Evolutionary conservation across 2,797 vertebrate species (phyloP).

Genomic region (Mastacembelus armatus): DNA sequence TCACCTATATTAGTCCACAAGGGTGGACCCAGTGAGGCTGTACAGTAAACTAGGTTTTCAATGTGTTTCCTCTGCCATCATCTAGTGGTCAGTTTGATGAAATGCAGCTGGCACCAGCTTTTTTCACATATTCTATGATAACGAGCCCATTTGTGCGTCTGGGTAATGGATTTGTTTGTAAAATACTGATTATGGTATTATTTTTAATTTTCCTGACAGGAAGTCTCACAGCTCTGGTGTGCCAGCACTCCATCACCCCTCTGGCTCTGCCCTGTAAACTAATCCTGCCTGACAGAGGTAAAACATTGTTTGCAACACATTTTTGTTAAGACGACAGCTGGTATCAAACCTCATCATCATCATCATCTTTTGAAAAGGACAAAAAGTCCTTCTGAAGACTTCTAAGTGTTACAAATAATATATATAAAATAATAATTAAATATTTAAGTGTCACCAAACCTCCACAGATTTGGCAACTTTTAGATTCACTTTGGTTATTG

Average conservation of each 20-base stretch:
- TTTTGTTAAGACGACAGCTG: too few relatives aligned
- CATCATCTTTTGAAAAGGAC: too few relatives aligned
- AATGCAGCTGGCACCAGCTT: slow-evolving; percentile 16
- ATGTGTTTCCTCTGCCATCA: slow-evolving; percentile 35
- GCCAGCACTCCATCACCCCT: slow-evolving; percentile 96
- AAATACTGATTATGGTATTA: neutral
- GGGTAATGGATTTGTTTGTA: neutral
- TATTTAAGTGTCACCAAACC: too few relatives aligned
- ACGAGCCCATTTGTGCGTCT: neutral
- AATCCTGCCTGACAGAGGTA: slow-evolving; percentile 96
- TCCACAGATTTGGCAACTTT: too few relatives aligned
- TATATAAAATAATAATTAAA: too few relatives aligned
- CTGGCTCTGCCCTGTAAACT: slow-evolving; percentile 95
- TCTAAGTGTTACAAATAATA: too few relatives aligned
- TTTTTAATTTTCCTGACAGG: slow-evolving; percentile 76
- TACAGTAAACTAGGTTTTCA: neutral
- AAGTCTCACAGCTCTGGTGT: slow-evolving; percentile 95
- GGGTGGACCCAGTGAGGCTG: neutral
- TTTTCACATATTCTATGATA: neutral
- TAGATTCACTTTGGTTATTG: too few relatives aligned
- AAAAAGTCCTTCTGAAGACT: too few relatives aligned
- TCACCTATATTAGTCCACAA: neutral
- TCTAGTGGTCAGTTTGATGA: slow-evolving; percentile 50
- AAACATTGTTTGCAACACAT: too few relatives aligned
- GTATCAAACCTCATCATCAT: too few relatives aligned